Conservation (phyloP, 2,113 vertebrate genomes). For the Cyrtonyx montezumae region DNA sequence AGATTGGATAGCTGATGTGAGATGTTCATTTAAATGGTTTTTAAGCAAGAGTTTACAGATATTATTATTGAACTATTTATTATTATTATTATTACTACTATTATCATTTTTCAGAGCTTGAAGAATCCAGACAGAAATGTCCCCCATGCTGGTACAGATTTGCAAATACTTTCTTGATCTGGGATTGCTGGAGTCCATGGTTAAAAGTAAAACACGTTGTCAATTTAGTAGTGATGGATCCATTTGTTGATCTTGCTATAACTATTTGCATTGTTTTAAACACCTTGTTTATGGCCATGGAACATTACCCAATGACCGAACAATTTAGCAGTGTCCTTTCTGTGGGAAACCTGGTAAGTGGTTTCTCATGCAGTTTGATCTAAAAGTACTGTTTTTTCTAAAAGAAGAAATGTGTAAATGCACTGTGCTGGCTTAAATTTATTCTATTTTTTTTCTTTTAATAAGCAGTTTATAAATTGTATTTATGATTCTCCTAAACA, state of each 20-base stretch:
- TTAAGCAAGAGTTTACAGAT: background rate
- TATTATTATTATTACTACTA: background rate
- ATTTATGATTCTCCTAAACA: background rate
- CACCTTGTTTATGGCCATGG: slow-evolving; percentile 98
- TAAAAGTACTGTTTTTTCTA: background rate
- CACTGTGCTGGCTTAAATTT: background rate
- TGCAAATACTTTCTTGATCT: slow-evolving; percentile 91
- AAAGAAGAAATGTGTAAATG: background rate
- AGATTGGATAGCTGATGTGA: background rate
- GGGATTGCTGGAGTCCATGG: slow-evolving; percentile 94
- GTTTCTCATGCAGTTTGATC: background rate
- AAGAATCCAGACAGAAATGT: slow-evolving; percentile 93
- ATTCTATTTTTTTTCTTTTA: background rate
- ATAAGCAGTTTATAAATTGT: background rate
- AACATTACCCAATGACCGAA: slow-evolving; percentile 85
- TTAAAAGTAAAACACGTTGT: slow-evolving; percentile 88
- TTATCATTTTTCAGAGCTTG: slow-evolving; percentile 83
- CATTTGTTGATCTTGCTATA: slow-evolving; percentile 92
- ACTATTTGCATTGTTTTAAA: slow-evolving; percentile 97
- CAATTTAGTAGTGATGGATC: slow-evolving; percentile 93
- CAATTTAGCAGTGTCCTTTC: slow-evolving; percentile 78
- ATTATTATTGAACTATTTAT: background rate
- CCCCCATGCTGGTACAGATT: slow-evolving; percentile 93
- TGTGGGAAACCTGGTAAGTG: slow-evolving; percentile 92
- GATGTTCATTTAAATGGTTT: background rate